These are phyloP conservation scores for Melanotaenia parkinsoni DNA, from an alignment of 2,797 vertebrate species.

Conservation along the genomic window DNA sequence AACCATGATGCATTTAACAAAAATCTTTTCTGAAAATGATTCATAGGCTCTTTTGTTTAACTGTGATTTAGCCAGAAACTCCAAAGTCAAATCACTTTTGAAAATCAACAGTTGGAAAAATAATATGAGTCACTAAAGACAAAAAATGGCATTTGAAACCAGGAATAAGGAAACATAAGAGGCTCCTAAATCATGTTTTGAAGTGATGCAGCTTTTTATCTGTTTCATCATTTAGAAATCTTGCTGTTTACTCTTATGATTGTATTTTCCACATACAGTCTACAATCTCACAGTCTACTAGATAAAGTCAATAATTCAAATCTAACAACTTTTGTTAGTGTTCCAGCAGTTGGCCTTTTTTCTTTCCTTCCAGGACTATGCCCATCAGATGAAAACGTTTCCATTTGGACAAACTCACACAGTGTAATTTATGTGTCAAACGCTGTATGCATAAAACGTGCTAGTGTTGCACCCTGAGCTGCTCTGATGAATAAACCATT, in stretches of 20 bases:
- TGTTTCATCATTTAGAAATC: slow-evolving; percentile 24
- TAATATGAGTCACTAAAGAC: slow-evolving; percentile 29
- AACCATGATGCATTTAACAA: slow-evolving; percentile 27
- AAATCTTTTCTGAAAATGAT: slow-evolving; percentile 45
- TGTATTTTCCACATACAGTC: not conserved
- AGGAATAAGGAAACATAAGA: slow-evolving; percentile 21
- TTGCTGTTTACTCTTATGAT: slow-evolving; percentile 8
- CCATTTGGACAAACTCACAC: slow-evolving; percentile 49
- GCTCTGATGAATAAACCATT: slow-evolving; percentile 82
- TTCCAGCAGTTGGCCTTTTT: slow-evolving; percentile 12
- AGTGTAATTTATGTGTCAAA: slow-evolving; percentile 71
- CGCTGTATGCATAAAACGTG: slow-evolving; percentile 48
- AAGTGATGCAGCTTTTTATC: slow-evolving; percentile 7
- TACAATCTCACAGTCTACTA: not conserved
- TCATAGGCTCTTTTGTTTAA: slow-evolving; percentile 31
- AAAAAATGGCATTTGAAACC: slow-evolving; percentile 9
- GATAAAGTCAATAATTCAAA: slow-evolving; percentile 46
- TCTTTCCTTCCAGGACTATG: slow-evolving; percentile 26
- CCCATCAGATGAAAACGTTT: slow-evolving; percentile 58
- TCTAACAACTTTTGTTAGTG: slow-evolving; percentile 8
- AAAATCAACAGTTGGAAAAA: slow-evolving; percentile 36
- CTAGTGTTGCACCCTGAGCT: slow-evolving; percentile 60
- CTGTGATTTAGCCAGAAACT: slow-evolving; percentile 37
- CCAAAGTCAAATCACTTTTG: slow-evolving; percentile 18
- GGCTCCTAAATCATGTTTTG: too few relatives aligned